phyloP scores from a whole-genome alignment of 1,140 invertebrate genomes.

The Dreissena rostriformis region DNA sequence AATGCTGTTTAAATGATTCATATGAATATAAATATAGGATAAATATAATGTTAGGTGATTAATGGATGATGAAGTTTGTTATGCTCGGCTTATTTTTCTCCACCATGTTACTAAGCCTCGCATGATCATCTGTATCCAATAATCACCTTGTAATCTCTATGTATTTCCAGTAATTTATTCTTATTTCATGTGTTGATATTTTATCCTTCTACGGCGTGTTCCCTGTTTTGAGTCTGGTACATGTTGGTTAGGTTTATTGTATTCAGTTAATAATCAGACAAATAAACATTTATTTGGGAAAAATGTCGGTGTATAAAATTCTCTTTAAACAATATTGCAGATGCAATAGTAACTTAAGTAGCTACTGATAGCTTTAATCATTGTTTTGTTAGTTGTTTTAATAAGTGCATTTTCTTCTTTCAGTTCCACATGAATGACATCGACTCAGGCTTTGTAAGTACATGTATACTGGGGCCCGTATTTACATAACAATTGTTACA shows the following conservation, averaged over 20 bases:
- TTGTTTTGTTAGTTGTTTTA: background rate
- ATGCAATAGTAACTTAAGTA: background rate
- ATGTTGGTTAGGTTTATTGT: background rate
- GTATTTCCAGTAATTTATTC: too few relatives aligned
- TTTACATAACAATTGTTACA: background rate
- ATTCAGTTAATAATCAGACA: background rate
- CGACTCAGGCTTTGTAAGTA: slow-evolving; percentile 44
- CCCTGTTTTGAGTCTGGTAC: background rate
- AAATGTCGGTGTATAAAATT: background rate
- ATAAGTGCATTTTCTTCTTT: slow-evolving; percentile 7
- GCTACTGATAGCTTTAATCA: background rate
- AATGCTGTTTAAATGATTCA: background rate
- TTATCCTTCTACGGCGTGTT: too few relatives aligned
- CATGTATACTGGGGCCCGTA: background rate
- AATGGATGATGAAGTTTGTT: too few relatives aligned
- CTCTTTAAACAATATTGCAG: background rate
- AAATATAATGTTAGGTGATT: too few relatives aligned
- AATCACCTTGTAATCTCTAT: too few relatives aligned
- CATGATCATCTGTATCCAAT: too few relatives aligned
- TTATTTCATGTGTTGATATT: too few relatives aligned
- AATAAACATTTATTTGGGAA: background rate
- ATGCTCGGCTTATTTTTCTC: too few relatives aligned
- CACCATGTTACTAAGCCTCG: too few relatives aligned
- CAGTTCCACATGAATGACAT: slow-evolving; percentile 60
- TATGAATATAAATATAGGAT: too few relatives aligned